Conservation (phyloP, 2,113 vertebrate genomes). For the Copsychus sechellarum region DNA sequence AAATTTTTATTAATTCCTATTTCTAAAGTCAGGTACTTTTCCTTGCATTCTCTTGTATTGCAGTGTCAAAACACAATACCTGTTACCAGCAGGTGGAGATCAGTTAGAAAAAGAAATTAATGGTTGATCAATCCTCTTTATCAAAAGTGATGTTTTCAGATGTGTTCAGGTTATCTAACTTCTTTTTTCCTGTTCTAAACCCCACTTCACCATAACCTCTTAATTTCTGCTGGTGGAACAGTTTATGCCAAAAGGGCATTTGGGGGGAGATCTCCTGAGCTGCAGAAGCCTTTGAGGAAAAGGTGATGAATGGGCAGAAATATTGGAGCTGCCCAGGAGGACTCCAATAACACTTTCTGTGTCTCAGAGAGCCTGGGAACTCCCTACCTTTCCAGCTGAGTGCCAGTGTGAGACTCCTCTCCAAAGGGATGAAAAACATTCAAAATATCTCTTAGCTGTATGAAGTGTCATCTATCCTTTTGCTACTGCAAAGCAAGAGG, state of each 20-base stretch:
- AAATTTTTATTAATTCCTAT: not conserved
- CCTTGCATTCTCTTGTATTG: not conserved
- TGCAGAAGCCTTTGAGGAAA: not conserved
- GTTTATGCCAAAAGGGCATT: not conserved
- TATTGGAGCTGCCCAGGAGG: not conserved
- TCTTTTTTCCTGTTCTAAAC: not conserved
- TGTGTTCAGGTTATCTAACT: not conserved
- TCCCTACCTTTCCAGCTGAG: not conserved
- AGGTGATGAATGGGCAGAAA: not conserved
- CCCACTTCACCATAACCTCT: not conserved
- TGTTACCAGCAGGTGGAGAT: not conserved
- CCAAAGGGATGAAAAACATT: not conserved
- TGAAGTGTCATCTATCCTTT: not conserved
- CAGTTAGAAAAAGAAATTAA: fast-evolving
- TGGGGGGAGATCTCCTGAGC: not conserved
- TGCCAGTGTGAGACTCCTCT: not conserved
- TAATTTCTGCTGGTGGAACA: not conserved
- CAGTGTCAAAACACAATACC: fast-evolving
- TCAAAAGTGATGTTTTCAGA: not conserved
- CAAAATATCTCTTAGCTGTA: not conserved
- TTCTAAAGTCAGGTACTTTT: not conserved
- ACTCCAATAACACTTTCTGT: not conserved
- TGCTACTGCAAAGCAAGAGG: not conserved
- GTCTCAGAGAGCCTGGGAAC: not conserved
- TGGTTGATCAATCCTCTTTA: not conserved